phyloP scores from a whole-genome alignment of 2,888 invertebrate species.

The Iphiclides podalirius region DNA sequence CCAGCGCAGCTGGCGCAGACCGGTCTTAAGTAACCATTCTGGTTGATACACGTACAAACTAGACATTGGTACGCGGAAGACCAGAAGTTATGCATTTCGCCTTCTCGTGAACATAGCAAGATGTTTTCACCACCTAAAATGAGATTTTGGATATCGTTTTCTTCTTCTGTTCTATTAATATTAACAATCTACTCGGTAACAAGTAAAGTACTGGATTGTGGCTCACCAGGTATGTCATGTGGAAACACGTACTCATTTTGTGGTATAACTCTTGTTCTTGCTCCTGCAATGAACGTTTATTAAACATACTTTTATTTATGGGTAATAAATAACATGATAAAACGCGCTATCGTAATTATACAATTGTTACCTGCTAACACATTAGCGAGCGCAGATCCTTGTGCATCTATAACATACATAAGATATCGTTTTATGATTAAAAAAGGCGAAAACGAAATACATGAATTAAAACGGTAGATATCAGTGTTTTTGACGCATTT shows the following conservation, averaged over 20 bases:
- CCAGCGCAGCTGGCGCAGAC: constrained; percentile 52
- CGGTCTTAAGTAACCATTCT: constrained; percentile 38
- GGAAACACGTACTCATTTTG: constrained; percentile 42
- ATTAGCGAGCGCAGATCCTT: constrained; percentile 15
- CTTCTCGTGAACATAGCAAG: constrained; percentile 41
- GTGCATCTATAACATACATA: constrained; percentile 10
- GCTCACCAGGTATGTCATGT: constrained; percentile 44
- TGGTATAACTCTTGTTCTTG: constrained; percentile 41
- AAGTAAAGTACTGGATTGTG: no score
- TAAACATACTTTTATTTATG: no score
- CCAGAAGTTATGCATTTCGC: constrained; percentile 52
- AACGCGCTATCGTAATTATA: no score
- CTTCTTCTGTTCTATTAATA: no score
- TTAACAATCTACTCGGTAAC: no score
- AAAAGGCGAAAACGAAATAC: no score
- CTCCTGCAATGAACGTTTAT: constrained; percentile 36
- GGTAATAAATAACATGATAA: no score
- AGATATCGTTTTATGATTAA: no score
- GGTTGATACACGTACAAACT: constrained; percentile 53
- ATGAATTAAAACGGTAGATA: no score
- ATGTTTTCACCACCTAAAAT: constrained; percentile 41
- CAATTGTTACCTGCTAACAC: constrained; percentile 8
- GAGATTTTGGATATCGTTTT: no score
- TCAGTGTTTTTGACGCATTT: no score
- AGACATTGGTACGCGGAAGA: constrained; percentile 41